These are phyloP conservation scores for Anseranas semipalmata DNA, from an alignment of 2,113 vertebrate genomes.

Conservation along the genomic window DNA sequence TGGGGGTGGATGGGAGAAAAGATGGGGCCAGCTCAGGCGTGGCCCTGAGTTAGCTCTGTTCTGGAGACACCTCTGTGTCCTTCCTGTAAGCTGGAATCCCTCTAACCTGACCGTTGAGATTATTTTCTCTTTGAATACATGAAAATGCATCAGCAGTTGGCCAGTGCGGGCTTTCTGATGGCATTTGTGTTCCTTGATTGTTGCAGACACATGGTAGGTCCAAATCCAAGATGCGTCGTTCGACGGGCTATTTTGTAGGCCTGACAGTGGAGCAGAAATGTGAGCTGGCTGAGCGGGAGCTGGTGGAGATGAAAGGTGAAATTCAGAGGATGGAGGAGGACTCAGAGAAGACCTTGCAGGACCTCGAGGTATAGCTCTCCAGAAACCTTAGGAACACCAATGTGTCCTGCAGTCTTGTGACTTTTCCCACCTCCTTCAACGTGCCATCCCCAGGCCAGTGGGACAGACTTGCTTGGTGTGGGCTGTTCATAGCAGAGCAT, in stretches of 20 bases:
- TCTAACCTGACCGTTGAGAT: not conserved
- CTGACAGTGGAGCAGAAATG: constrained; percentile 78
- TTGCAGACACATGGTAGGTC: constrained; percentile 55
- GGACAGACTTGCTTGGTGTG: not conserved
- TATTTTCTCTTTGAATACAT: not conserved
- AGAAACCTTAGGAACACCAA: not conserved
- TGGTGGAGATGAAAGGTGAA: constrained; percentile 69
- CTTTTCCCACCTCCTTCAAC: not conserved
- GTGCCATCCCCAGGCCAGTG: not conserved
- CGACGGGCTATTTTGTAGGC: not conserved
- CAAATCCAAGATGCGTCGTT: constrained; percentile 42
- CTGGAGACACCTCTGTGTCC: not conserved
- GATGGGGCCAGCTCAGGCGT: not conserved
- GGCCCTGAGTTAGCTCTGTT: not conserved
- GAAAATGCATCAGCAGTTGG: not conserved
- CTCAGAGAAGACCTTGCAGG: constrained; percentile 60
- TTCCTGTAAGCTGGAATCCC: not conserved
- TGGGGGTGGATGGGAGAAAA: not conserved
- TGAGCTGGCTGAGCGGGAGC: constrained; percentile 72
- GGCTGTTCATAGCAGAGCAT: not conserved
- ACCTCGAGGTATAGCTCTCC: constrained; percentile 70
- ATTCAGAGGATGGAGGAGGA: constrained; percentile 59
- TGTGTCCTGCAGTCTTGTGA: not conserved
- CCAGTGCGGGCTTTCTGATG: not conserved
- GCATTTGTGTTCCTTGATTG: not conserved